Conservation (phyloP, 2,113 vertebrate genomes). For the Mastomys natalensis region DNA sequence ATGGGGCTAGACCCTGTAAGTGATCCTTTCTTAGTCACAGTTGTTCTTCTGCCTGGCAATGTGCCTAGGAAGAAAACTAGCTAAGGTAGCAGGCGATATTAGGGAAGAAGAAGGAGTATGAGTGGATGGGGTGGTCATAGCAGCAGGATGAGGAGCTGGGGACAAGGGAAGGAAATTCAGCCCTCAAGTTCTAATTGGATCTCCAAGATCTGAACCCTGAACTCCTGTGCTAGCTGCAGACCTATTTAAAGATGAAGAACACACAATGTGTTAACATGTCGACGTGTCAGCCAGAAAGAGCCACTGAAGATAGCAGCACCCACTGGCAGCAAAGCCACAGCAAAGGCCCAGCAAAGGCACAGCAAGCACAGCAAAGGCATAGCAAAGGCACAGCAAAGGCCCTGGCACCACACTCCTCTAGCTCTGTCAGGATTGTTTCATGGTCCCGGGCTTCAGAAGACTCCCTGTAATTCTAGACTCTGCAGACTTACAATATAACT, state of each 20-base stretch:
- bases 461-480: constrained; percentile 42
- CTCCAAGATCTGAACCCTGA: constrained; percentile 25
- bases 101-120: neutral
- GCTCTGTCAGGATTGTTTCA: neutral
- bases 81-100: neutral
- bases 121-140: neutral
- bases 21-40: neutral
- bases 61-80: neutral
- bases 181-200: neutral
- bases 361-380: too few species aligned
- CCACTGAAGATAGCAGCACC: constrained; percentile 27
- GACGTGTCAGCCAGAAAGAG: constrained; percentile 50
- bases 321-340: constrained; percentile 39
- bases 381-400: constrained; percentile 42
- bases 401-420: neutral
- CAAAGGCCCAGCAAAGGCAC: constrained; percentile 35
- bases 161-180: constrained; percentile 20
- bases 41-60: neutral
- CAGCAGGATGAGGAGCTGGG: neutral
- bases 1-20: neutral
- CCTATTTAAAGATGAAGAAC: constrained; percentile 38
- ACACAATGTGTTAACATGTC: constrained; percentile 5
- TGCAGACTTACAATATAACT: neutral
- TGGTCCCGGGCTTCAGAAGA: constrained; percentile 63
- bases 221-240: constrained; percentile 45